Percentiles rank a stretch among this genome's conserved stretches.
Conservation (phyloP, 1,140 invertebrate species). For the Charaxes varanes region DNA sequence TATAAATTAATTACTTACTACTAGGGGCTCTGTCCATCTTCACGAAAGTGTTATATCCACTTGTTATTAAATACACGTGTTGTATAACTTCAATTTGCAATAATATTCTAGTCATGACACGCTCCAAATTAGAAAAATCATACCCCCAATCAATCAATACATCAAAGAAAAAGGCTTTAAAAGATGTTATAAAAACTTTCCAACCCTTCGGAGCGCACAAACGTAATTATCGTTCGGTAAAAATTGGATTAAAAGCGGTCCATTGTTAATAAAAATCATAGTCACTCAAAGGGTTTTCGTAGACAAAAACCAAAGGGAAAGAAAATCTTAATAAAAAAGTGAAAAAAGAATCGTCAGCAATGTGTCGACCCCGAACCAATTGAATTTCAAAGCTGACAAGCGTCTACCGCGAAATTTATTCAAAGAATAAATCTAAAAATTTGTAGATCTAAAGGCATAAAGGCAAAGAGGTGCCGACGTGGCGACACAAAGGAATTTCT, state of each 20-base stretch:
- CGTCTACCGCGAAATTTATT: conserved; percentile 72
- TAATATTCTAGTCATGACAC: too few species aligned
- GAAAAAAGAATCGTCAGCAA: conserved; percentile 61
- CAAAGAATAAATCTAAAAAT: conserved; percentile 75
- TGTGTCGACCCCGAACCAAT: conserved; percentile 69
- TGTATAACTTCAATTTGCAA: too few species aligned
- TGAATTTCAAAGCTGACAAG: conserved; percentile 72
- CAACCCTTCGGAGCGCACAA: conserved; percentile 17
- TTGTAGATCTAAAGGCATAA: conserved; percentile 72
- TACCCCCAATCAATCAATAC: not conserved
- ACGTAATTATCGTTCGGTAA: conserved; percentile 17
- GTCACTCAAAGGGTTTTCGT: conserved; percentile 25
- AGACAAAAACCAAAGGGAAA: conserved; percentile 39
- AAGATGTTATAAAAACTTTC: conserved; percentile 16
- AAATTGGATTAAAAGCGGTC: conserved; percentile 21
- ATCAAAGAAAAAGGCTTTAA: conserved; percentile 13
- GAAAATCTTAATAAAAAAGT: conserved; percentile 49
- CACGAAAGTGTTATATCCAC: too few species aligned
- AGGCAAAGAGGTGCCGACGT: conserved; percentile 65
- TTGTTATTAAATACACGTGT: too few species aligned
- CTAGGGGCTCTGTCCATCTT: too few species aligned
- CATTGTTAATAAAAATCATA: conserved; percentile 20
- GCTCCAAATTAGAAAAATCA: conserved; percentile 2
- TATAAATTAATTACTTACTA: too few species aligned
- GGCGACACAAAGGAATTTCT: conserved; percentile 72